These are phyloP conservation scores for Zoanthus solanderi DNA, from an alignment of 92 coral and sea anemone species.

Conservation along the genomic window DNA sequence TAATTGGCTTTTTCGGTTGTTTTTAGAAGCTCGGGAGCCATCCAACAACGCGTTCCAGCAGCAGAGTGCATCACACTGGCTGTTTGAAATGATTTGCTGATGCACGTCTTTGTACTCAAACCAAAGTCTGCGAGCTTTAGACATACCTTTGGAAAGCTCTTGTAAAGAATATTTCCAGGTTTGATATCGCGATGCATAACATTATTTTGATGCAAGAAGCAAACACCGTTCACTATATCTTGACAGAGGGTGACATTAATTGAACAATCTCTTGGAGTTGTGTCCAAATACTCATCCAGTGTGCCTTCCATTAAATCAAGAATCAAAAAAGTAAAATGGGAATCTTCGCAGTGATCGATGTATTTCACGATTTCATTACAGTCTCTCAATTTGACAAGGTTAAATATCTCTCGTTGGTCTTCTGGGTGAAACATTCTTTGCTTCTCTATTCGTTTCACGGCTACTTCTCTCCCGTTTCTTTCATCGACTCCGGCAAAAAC, in stretches of 20 bases:
- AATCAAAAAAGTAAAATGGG: constrained; percentile 1
- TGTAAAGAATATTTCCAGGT: constrained; percentile 38
- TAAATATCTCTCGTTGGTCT: constrained; percentile 34
- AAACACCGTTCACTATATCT: constrained; percentile 34
- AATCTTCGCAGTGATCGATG: not conserved
- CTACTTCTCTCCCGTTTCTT: constrained; percentile 17
- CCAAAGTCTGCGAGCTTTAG: constrained; percentile 55
- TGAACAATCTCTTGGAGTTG: not conserved
- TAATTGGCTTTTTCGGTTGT: constrained; percentile 2
- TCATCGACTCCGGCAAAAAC: constrained; percentile 43
- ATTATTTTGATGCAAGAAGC: constrained; percentile 26
- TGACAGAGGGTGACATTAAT: not conserved
- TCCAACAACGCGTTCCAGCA: constrained; percentile 48
- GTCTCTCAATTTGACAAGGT: constrained; percentile 4
- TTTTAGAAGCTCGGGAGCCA: constrained; percentile 44
- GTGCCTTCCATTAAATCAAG: constrained; percentile 43
- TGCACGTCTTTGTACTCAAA: not conserved
- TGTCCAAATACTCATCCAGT: not conserved
- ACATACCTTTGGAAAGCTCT: not conserved
- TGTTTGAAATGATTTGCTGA: not conserved
- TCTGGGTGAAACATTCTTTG: constrained; percentile 22
- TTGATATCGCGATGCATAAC: constrained; percentile 48
- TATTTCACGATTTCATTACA: constrained; percentile 38
- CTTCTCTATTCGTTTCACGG: constrained; percentile 40
- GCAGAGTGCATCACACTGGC: constrained; percentile 23